phyloP scores from a whole-genome alignment of 2,113 vertebrate genomes.

The Dasyurus viverrinus region DNA sequence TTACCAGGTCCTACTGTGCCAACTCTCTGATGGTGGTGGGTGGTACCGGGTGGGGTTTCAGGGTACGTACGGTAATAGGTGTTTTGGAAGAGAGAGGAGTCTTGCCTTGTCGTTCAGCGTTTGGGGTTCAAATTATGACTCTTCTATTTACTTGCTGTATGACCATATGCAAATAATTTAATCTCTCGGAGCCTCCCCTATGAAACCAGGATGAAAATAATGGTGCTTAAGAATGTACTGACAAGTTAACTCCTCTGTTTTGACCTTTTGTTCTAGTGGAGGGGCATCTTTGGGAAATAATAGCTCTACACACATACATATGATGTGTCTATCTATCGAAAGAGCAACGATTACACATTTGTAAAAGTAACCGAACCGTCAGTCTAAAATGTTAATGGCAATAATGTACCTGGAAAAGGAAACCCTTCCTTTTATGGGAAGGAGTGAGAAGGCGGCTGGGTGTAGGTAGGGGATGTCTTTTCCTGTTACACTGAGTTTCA shows the following conservation, averaged over 20 bases:
- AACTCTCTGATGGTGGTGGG: background rate
- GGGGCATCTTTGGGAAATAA: background rate
- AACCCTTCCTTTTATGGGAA: conserved; percentile 35
- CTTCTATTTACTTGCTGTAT: background rate
- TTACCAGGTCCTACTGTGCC: background rate
- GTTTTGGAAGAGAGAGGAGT: background rate
- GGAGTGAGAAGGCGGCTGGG: background rate
- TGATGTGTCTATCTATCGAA: background rate
- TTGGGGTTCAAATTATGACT: background rate
- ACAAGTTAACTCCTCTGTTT: background rate
- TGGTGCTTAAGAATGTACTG: background rate
- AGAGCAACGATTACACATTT: background rate
- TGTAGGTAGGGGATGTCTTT: conserved; percentile 43
- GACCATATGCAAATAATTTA: background rate
- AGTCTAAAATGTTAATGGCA: background rate
- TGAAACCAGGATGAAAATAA: background rate
- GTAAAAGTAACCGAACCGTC: background rate
- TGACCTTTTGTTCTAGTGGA: background rate
- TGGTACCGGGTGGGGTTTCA: background rate
- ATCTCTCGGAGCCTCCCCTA: background rate
- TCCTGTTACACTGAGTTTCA: conserved; percentile 33
- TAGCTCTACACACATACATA: background rate
- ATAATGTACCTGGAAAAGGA: background rate
- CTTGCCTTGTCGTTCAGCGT: background rate
- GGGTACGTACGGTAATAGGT: background rate